These are phyloP conservation scores for Ptychochromis oligacanthus DNA, from an alignment of 2,113 vertebrate species.

Conservation along the genomic window DNA sequence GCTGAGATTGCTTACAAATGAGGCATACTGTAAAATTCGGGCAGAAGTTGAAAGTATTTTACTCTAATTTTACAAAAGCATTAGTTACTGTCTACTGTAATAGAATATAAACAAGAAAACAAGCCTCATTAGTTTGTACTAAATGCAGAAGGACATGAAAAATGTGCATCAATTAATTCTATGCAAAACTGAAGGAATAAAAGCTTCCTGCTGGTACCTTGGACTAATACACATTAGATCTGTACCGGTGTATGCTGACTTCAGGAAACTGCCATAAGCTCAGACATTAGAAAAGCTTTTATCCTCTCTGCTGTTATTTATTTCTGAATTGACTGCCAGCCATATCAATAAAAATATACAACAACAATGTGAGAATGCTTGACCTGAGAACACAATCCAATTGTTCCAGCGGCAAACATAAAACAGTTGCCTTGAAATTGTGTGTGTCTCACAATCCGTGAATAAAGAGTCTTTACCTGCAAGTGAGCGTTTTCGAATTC, in stretches of 20 bases:
- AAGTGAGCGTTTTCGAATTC: conserved; percentile 83
- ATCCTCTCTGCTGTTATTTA: not conserved
- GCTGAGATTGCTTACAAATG: not conserved
- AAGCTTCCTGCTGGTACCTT: not conserved
- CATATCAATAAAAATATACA: conserved; percentile 10
- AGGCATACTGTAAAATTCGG: not conserved
- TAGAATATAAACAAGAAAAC: not conserved
- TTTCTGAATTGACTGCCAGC: not conserved
- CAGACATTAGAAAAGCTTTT: not conserved
- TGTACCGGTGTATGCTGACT: not conserved
- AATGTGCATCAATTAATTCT: not conserved
- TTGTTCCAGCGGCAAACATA: not conserved
- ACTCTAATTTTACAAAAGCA: not conserved
- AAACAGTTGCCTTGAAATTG: not conserved
- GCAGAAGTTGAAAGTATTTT: not conserved
- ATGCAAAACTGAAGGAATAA: not conserved
- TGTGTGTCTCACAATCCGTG: not conserved
- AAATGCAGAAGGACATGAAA: not conserved
- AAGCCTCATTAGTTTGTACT: not conserved
- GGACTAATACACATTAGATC: not conserved
- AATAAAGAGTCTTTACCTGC: conserved; percentile 80
- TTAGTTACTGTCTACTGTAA: not conserved
- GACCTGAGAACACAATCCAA: not conserved
- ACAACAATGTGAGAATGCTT: not conserved
- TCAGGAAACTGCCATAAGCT: not conserved